Evolutionary conservation across 1,140 invertebrate species (phyloP), one percentile per base, ranked within the genome.

Genomic region (Gonioctena quinquepunctata): DNA sequence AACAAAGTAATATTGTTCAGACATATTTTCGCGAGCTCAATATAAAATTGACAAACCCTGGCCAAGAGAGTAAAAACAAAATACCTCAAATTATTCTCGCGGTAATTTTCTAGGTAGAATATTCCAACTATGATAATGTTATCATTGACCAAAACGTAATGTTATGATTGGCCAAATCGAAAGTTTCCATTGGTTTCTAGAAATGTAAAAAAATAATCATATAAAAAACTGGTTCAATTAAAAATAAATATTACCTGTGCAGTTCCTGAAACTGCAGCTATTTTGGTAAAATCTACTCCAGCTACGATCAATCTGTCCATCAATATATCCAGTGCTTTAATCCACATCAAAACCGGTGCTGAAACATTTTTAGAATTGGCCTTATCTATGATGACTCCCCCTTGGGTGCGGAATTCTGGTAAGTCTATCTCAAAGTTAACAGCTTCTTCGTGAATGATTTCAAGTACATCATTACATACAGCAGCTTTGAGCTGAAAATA

Each of bases 281-380:
- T 90, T 74, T 89, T 90, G 23, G 88, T 89, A 77, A 98, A 94
- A 82, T 96, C 93, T 8, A 94, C 90, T 18, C 93, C 93, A 61
- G 89, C 89, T 6, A 94, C 87, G 52, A 92, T 88, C 13, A 99
- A 85, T 74, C 91, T 89, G 78, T 97, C 94, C 80, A 99, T 85
- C 0, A 98, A 86, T 82, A 98, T 89, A 79, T 99, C 97, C 21
- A 99, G 80, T 0, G 96, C 95, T 85, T 98, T 96, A 0, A 99
- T 90, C 96, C 96, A 99, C 91, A 99, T 94, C 2, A 95, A 83
- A 0, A 94, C 90, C 0, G 96, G 96, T 2, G 91, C 91, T 56
- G 91, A 92, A 49, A 95, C 90, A n/a, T 89, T 85, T 60, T 81
- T 75, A 0, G 83, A 80, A 78, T 87, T 85, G 13, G 85, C 87